phyloP scores from a whole-genome alignment of 2,888 invertebrate genomes.

The Cheilosia urbana region DNA sequence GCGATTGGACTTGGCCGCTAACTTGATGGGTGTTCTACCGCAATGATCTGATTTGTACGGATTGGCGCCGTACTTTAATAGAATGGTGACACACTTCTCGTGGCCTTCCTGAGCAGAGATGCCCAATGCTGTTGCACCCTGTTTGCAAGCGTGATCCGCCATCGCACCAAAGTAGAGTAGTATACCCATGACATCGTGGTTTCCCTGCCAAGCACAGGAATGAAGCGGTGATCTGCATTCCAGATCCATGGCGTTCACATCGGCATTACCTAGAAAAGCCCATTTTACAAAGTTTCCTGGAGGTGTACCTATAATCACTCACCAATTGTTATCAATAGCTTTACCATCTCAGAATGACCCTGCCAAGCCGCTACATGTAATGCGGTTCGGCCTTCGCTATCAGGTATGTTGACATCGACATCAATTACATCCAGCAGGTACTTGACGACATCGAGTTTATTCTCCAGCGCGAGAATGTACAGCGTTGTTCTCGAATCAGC shows the following conservation, averaged over 20 bases:
- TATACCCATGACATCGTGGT: conserved; percentile 92
- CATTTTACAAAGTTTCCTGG: not conserved
- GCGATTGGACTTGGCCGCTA: conserved; percentile 96
- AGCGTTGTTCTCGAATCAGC: conserved; percentile 96
- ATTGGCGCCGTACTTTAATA: conserved; percentile 93
- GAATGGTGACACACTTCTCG: conserved; percentile 93
- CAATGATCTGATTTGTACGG: conserved; percentile 94
- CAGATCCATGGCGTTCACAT: conserved; percentile 94
- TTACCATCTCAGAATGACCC: conserved; percentile 96
- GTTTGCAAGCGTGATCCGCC: conserved; percentile 96
- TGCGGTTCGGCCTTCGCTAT: conserved; percentile 95
- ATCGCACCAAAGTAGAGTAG: conserved; percentile 91
- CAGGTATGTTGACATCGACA: conserved; percentile 93
- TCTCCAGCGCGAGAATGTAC: conserved; percentile 95
- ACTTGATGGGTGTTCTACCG: conserved; percentile 93
- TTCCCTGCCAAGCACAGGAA: conserved; percentile 98
- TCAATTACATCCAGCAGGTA: conserved; percentile 90
- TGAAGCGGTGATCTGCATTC: conserved; percentile 95
- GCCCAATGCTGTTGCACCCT: conserved; percentile 97
- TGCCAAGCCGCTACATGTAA: conserved; percentile 97
- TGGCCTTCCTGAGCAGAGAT: conserved; percentile 98
- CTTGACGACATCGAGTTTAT: conserved; percentile 92
- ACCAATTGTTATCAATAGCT: conserved; percentile 90
- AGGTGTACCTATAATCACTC: conserved; percentile 60
- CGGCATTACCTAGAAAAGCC: conserved; percentile 87